A percentile compares a stretch with the other conserved stretches of the same genome.
Evolutionary conservation across 2,888 invertebrate species (phyloP).

Genomic region (Parascotia fuliginaria): DNA sequence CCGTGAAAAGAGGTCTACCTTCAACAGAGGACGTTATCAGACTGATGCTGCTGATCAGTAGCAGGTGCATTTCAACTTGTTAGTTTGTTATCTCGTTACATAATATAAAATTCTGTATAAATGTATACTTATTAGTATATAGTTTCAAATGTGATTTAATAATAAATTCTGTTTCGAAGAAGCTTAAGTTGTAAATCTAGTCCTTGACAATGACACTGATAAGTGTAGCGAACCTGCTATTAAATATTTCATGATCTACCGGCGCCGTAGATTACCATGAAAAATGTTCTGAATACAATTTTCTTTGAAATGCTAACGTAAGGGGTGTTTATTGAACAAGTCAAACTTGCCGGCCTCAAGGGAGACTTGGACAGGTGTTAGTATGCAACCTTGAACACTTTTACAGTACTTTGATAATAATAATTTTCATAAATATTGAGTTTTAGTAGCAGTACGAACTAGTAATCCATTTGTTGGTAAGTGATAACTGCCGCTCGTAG

Average conservation of each 20-base stretch:
- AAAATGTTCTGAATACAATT: constrained; percentile 42
- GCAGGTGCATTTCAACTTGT: too few species aligned
- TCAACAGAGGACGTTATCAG: too few species aligned
- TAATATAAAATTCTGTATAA: not conserved
- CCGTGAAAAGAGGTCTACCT: too few species aligned
- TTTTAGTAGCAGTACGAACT: constrained; percentile 7
- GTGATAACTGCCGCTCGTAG: too few species aligned
- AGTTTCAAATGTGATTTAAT: not conserved
- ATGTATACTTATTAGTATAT: not conserved
- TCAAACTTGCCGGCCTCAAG: not conserved
- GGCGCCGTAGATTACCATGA: constrained; percentile 49
- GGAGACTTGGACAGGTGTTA: constrained; percentile 29
- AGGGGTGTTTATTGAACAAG: not conserved
- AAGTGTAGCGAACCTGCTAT: constrained; percentile 59
- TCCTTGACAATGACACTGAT: constrained; percentile 72
- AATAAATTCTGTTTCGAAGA: constrained; percentile 9
- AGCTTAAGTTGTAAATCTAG: constrained; percentile 36
- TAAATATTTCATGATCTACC: constrained; percentile 60
- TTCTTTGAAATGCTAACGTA: constrained; percentile 25
- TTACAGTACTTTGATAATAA: constrained; percentile 17
- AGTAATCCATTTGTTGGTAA: too few species aligned
- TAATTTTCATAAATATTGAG: constrained; percentile 41
- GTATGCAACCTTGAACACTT: constrained; percentile 20
- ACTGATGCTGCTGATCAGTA: too few species aligned
- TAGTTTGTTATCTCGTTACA: too few species aligned